These are phyloP conservation scores for Gobio occitaniae DNA, from an alignment of 2,797 vertebrate species.

Conservation along the genomic window DNA sequence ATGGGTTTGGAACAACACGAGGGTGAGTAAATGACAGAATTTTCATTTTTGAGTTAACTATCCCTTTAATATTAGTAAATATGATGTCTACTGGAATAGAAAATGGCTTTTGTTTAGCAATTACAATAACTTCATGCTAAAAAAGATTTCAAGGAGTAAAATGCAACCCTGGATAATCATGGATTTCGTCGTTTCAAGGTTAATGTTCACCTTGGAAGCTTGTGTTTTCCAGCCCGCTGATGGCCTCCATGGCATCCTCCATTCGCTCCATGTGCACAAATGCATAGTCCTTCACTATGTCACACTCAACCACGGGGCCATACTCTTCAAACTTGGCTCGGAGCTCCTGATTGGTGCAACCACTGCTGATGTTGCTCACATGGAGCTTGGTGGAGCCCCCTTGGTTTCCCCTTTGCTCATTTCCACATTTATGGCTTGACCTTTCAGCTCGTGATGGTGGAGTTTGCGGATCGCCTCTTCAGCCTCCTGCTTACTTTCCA, in stretches of 20 bases:
- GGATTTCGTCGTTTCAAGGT: slow-evolving; percentile 52
- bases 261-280: slow-evolving; percentile 94
- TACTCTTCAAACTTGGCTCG: slow-evolving; percentile 89
- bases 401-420: slow-evolving; percentile 91
- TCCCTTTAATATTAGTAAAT: not conserved
- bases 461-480: slow-evolving; percentile 92
- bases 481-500: slow-evolving; percentile 85
- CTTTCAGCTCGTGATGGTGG: slow-evolving; percentile 88
- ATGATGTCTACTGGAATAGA: not conserved
- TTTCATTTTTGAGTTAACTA: not conserved
- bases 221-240: slow-evolving; percentile 88
- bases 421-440: slow-evolving; percentile 92
- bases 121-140: not conserved
- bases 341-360: slow-evolving; percentile 84
- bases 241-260: slow-evolving; percentile 92
- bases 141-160: not conserved
- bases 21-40: not conserved
- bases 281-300: slow-evolving; percentile 96
- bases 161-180: slow-evolving; percentile 29
- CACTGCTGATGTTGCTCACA: slow-evolving; percentile 87
- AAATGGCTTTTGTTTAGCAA: not conserved
- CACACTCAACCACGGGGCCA: slow-evolving; percentile 91
- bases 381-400: slow-evolving; percentile 93
- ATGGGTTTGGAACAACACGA: not conserved
- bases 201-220: slow-evolving; percentile 89